Conservation (phyloP, 2,113 vertebrate genomes). For the Indicator maculatus region DNA sequence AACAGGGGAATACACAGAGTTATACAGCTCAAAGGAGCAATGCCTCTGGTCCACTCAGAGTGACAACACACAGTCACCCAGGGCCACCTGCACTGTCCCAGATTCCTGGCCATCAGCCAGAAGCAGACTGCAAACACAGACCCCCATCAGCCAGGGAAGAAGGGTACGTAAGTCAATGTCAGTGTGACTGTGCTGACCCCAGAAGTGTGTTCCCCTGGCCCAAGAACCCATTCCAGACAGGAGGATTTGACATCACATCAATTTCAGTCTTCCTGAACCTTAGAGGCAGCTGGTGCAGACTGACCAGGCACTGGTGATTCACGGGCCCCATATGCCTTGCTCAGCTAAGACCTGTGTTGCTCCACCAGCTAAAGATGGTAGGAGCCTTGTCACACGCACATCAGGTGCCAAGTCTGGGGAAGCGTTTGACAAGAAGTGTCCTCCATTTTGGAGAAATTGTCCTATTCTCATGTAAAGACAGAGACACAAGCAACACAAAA, state of each 20-base stretch:
- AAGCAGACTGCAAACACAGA: background rate
- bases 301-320: rapidly evolving
- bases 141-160: background rate
- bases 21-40: background rate
- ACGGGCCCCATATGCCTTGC: background rate
- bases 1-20: background rate
- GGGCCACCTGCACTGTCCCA: background rate
- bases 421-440: background rate
- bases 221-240: background rate
- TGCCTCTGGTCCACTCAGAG: background rate
- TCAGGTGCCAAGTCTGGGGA: background rate
- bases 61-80: background rate
- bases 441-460: background rate
- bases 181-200: background rate
- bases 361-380: background rate
- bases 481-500: background rate
- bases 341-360: background rate
- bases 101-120: rapidly evolving
- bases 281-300: background rate
- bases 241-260: rapidly evolving
- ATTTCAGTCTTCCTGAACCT: background rate
- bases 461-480: background rate
- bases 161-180: background rate
- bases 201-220: background rate
- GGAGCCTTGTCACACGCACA: background rate